phyloP scores from a whole-genome alignment of 2,888 invertebrate species.

The Drosophila vallismaia region DNA sequence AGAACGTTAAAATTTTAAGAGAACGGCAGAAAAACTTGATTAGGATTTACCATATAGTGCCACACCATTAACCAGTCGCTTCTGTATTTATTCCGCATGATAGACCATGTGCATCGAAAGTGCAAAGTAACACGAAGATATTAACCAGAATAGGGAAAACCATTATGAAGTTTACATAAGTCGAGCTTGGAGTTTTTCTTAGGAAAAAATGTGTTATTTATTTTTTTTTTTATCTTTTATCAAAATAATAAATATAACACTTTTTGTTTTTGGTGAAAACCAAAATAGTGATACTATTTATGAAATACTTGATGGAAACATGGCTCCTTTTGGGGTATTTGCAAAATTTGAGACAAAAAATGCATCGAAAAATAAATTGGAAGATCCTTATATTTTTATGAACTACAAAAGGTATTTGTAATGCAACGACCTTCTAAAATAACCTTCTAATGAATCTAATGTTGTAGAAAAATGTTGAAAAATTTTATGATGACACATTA shows the following conservation, averaged over 20 bases:
- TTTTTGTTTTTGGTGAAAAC: not conserved
- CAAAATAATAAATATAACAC: not conserved
- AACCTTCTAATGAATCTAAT: not conserved
- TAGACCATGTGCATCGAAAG: not conserved
- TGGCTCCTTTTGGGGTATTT: not conserved
- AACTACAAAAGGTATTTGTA: not conserved
- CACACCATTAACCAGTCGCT: not conserved
- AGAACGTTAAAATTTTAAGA: too few species aligned
- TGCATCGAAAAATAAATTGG: not conserved
- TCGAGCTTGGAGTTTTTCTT: not conserved
- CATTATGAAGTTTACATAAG: not conserved
- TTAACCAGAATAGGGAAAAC: not conserved
- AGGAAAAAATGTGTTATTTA: not conserved
- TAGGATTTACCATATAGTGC: too few species aligned
- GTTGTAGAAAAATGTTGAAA: not conserved
- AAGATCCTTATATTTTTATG: not conserved
- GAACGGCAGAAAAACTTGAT: too few species aligned
- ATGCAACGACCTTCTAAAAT: not conserved
- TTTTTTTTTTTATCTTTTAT: not conserved
- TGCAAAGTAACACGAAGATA: not conserved
- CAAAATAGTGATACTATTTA: not conserved
- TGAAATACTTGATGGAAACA: not conserved
- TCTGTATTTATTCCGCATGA: not conserved
- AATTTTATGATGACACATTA: not conserved
- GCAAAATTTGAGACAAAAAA: not conserved